Evolutionary conservation across 2,113 vertebrate species (phyloP).

Genomic region (Aspidoscelis tigris): DNA sequence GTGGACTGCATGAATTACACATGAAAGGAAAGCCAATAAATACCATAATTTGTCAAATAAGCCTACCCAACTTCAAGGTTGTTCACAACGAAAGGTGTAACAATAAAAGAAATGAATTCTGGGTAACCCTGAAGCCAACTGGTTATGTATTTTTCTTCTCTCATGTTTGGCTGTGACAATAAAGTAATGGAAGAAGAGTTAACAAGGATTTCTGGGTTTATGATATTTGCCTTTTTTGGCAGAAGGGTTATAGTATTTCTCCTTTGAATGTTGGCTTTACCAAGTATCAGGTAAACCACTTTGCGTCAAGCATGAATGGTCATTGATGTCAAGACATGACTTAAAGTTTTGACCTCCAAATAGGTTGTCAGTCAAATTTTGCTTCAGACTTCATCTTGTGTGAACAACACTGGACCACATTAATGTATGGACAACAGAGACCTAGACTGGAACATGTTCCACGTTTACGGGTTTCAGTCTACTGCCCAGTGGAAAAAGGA

Average conservation of each 20-base stretch:
- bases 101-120: too few species aligned
- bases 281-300: neutral
- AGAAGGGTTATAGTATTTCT: neutral
- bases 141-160: too few species aligned
- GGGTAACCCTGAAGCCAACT: too few species aligned
- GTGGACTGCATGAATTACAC: neutral
- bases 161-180: too few species aligned
- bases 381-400: neutral
- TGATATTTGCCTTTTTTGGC: neutral
- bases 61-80: neutral
- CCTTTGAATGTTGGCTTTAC: neutral
- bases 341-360: neutral
- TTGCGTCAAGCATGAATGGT: too few species aligned
- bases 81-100: neutral
- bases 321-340: neutral
- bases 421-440: too few species aligned
- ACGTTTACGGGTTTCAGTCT: too few species aligned
- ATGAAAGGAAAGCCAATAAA: neutral
- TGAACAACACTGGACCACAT: too few species aligned
- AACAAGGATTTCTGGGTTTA: neutral
- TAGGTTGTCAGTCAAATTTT: too few species aligned
- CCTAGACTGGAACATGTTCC: too few species aligned
- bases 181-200: neutral
- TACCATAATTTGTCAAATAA: neutral
- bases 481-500: too few species aligned